These are phyloP conservation scores for Camptogramma bilineatum DNA, from an alignment of 2,888 invertebrate genomes.

Conservation along the genomic window DNA sequence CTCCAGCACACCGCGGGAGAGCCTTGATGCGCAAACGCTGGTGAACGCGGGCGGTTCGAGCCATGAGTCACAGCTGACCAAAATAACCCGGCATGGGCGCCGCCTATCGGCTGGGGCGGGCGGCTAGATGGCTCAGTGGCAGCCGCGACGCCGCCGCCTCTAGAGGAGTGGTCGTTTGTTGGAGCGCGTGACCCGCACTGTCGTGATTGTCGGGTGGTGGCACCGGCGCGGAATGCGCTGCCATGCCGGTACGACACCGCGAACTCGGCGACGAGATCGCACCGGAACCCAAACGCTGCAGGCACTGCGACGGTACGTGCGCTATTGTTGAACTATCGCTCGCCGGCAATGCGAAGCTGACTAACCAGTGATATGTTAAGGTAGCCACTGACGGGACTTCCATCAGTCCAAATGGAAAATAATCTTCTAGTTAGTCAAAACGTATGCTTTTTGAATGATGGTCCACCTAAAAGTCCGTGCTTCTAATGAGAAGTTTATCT, in stretches of 20 bases:
- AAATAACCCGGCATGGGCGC: conserved; percentile 82
- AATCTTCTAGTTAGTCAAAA: not conserved
- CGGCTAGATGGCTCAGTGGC: conserved; percentile 80
- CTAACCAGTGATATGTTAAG: conserved; percentile 25
- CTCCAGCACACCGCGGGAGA: conserved; percentile 61
- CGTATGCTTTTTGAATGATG: not conserved
- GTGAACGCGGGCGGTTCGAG: conserved; percentile 68
- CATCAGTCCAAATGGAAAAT: not conserved
- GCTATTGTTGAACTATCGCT: conserved; percentile 51
- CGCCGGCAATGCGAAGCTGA: conserved; percentile 38
- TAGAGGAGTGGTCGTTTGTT: conserved; percentile 70
- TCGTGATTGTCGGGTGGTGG: conserved; percentile 67
- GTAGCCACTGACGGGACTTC: not conserved
- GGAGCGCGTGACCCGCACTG: conserved; percentile 68
- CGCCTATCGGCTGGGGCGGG: conserved; percentile 85
- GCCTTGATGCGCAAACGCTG: conserved; percentile 80
- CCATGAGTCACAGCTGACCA: conserved; percentile 80
- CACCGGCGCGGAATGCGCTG: conserved; percentile 85
- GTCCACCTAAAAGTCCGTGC: not conserved
- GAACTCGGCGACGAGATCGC: conserved; percentile 85
- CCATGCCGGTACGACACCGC: conserved; percentile 86
- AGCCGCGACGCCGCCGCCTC: conserved; percentile 81
- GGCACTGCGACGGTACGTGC: conserved; percentile 94
- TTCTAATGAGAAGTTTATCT: not conserved
- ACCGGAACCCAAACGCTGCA: conserved; percentile 95